Evolutionary conservation across 2,113 vertebrate species (phyloP).

Genomic region (Pyrgilauda ruficollis): DNA sequence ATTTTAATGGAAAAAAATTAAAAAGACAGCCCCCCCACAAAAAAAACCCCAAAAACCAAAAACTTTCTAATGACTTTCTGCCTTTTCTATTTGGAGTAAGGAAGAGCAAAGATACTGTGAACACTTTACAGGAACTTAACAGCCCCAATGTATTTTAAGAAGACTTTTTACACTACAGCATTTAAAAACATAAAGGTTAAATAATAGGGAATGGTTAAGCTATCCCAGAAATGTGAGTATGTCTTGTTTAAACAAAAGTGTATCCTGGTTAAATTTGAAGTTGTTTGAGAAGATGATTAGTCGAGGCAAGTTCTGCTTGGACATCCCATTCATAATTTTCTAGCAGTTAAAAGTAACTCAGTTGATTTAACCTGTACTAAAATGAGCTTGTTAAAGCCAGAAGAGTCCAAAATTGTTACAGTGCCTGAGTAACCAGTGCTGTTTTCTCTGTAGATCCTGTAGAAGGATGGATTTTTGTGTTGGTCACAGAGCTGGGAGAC

Average conservation of each 20-base stretch:
- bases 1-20: not conserved
- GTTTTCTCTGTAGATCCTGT: not conserved
- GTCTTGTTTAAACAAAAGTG: not conserved
- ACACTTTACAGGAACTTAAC: not conserved
- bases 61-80: not conserved
- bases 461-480: not conserved
- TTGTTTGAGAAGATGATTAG: not conserved
- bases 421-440: not conserved
- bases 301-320: not conserved
- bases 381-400: not conserved
- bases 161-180: not conserved
- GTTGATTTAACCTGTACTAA: not conserved
- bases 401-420: not conserved
- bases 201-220: not conserved
- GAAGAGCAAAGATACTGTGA: not conserved
- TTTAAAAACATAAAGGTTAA: not conserved
- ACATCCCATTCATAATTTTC: not conserved
- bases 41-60: not conserved
- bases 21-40: no score
- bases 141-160: not conserved
- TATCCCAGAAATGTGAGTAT: not conserved
- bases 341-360: not conserved
- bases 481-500: not conserved
- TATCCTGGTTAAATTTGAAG: not conserved
- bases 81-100: not conserved